These are phyloP conservation scores for Lordiphosa andalusiaca DNA, from an alignment of 2,888 invertebrate species.

Conservation along the genomic window DNA sequence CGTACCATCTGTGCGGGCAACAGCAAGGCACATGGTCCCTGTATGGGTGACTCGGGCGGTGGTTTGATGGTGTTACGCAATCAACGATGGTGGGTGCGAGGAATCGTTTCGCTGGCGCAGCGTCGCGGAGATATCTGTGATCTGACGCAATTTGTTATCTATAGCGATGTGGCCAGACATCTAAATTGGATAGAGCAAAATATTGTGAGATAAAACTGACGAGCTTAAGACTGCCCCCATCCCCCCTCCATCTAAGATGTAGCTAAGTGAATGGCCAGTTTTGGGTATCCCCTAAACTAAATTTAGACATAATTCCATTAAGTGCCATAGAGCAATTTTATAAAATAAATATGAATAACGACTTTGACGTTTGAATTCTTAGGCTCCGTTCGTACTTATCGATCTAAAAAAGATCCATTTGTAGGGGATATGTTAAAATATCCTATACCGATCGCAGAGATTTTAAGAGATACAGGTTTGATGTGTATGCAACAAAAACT, in stretches of 20 bases:
- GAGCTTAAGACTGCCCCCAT: conserved; percentile 23
- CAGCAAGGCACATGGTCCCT: conserved; percentile 73
- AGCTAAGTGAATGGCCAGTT: too few relatives aligned
- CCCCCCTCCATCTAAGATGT: background rate
- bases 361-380: too few relatives aligned
- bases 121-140: conserved; percentile 81
- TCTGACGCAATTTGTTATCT: conserved; percentile 83
- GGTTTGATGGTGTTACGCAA: conserved; percentile 80
- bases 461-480: too few relatives aligned
- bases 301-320: too few relatives aligned
- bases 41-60: conserved; percentile 83
- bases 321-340: too few relatives aligned
- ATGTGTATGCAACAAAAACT: too few relatives aligned
- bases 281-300: too few relatives aligned
- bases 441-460: too few relatives aligned
- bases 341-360: too few relatives aligned
- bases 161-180: conserved; percentile 84
- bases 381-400: too few relatives aligned
- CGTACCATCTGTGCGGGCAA: conserved; percentile 76
- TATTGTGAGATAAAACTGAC: conserved; percentile 65
- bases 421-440: too few relatives aligned
- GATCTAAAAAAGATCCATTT: too few relatives aligned
- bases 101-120: conserved; percentile 81
- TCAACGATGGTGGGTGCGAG: conserved; percentile 80
- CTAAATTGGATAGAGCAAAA: conserved; percentile 81